Conservation (phyloP, 2,888 invertebrate species). For the Andrena minutula region DNA sequence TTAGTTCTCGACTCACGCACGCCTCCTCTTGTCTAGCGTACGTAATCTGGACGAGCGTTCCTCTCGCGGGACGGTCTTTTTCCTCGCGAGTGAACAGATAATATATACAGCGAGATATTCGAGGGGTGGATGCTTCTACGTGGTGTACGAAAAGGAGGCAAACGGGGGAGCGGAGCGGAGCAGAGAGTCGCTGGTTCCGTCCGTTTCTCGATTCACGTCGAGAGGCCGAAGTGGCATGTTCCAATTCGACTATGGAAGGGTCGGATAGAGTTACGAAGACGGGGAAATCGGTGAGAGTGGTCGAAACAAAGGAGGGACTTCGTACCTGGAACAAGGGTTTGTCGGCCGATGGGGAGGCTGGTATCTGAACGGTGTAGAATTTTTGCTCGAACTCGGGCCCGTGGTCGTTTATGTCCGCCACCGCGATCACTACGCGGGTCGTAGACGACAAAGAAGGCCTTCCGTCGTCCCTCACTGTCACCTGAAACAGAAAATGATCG, state of each 20-base stretch:
- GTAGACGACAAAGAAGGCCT: conserved; percentile 90
- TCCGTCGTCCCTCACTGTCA: conserved; percentile 92
- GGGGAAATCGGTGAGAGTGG: not conserved
- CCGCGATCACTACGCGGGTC: conserved; percentile 92
- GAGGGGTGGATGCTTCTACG: conserved; percentile 43
- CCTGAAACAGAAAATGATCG: conserved; percentile 82
- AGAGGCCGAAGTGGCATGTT: conserved; percentile 45
- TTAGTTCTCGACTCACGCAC: conserved; percentile 29
- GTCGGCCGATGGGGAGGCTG: conserved; percentile 86
- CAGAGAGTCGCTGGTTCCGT: conserved; percentile 9
- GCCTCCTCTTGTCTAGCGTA: conserved; percentile 1
- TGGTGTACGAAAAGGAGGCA: conserved; percentile 45
- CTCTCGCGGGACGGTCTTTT: conserved; percentile 4
- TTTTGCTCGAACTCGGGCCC: conserved; percentile 93
- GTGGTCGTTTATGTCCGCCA: conserved; percentile 95
- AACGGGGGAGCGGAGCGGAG: conserved; percentile 32
- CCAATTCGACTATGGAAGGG: conserved; percentile 54
- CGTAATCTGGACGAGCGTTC: conserved; percentile 18
- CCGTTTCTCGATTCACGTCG: conserved; percentile 38
- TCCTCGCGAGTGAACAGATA: conserved; percentile 47
- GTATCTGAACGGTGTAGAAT: conserved; percentile 93
- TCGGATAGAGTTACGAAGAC: conserved; percentile 34
- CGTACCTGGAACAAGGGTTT: conserved; percentile 88
- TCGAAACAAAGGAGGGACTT: not conserved
- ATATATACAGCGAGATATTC: conserved; percentile 61